Percentiles rank a stretch among this genome's conserved stretches.
Conservation (phyloP, 2,888 invertebrate genomes). For the Acronicta aceris region DNA sequence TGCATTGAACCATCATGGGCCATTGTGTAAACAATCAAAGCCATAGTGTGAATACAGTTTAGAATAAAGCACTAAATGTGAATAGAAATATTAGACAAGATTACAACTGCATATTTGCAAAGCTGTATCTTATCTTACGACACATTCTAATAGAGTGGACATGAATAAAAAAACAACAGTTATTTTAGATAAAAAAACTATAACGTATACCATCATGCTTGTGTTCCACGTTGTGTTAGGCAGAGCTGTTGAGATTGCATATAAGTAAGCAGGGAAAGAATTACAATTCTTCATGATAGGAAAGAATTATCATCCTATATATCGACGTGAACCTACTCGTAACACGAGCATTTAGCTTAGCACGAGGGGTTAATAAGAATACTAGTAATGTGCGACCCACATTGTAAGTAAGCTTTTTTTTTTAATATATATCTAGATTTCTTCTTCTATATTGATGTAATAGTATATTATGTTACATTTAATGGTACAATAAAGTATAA, state of each 20-base stretch:
- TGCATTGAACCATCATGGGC: neutral
- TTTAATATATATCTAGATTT: neutral
- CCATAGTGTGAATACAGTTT: neutral
- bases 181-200: slow-evolving; percentile 1
- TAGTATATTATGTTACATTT: too few species aligned
- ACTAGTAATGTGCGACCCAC: too few species aligned
- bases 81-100: slow-evolving; percentile 48
- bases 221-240: neutral
- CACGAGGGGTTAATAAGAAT: too few species aligned
- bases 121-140: slow-evolving; percentile 40
- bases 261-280: too few species aligned
- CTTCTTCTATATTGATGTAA: too few species aligned
- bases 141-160: slow-evolving; percentile 39
- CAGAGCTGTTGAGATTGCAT: neutral
- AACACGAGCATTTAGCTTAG: too few species aligned
- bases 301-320: too few species aligned
- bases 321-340: too few species aligned
- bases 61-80: slow-evolving; percentile 25
- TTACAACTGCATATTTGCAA: slow-evolving; percentile 49
- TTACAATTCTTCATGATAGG: too few species aligned
- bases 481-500: too few species aligned
- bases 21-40: neutral
- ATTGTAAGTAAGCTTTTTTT: too few species aligned
- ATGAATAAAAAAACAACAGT: neutral
- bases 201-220: neutral